Evolutionary conservation across 1,140 invertebrate genomes (phyloP).

Genomic region (Drosophila elegans): DNA sequence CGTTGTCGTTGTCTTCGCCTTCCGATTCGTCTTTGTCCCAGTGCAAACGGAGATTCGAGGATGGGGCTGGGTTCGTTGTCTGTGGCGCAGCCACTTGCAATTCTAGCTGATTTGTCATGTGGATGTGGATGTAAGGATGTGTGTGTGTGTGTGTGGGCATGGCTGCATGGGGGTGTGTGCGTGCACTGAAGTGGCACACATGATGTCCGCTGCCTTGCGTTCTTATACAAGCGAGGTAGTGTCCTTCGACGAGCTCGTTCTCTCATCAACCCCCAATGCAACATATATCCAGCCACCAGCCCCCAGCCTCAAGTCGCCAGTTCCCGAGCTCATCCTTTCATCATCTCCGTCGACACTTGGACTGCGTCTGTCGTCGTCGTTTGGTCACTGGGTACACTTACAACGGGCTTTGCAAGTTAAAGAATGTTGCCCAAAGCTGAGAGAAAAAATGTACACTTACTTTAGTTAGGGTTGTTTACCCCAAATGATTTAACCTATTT

Average conservation of each 20-base stretch:
- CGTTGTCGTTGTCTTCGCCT: conserved; percentile 35
- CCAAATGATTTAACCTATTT: no score
- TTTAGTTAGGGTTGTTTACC: no score
- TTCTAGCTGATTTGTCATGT: conserved; percentile 75
- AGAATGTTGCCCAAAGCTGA: no score
- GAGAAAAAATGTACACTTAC: no score
- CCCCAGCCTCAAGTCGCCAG: conserved; percentile 11
- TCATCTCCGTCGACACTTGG: conserved; percentile 44
- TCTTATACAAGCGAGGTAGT: conserved; percentile 48
- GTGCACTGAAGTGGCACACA: conserved; percentile 73
- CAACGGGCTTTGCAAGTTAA: background rate
- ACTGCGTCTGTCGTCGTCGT: conserved; percentile 43
- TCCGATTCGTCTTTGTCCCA: conserved; percentile 3
- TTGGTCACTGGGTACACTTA: background rate
- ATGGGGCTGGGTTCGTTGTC: conserved; percentile 31
- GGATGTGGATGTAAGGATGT: conserved; percentile 42
- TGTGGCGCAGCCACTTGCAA: conserved; percentile 68
- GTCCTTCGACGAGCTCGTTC: conserved; percentile 72
- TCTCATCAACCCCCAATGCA: conserved; percentile 18
- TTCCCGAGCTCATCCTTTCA: conserved; percentile 30
- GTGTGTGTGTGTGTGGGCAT: conserved; percentile 21
- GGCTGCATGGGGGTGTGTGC: conserved; percentile 43
- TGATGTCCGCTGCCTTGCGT: conserved; percentile 56
- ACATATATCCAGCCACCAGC: conserved; percentile 5
- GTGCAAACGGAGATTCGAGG: background rate